Evolutionary conservation across 2,797 vertebrate species (phyloP).

Genomic region (Spheniscus humboldti): DNA sequence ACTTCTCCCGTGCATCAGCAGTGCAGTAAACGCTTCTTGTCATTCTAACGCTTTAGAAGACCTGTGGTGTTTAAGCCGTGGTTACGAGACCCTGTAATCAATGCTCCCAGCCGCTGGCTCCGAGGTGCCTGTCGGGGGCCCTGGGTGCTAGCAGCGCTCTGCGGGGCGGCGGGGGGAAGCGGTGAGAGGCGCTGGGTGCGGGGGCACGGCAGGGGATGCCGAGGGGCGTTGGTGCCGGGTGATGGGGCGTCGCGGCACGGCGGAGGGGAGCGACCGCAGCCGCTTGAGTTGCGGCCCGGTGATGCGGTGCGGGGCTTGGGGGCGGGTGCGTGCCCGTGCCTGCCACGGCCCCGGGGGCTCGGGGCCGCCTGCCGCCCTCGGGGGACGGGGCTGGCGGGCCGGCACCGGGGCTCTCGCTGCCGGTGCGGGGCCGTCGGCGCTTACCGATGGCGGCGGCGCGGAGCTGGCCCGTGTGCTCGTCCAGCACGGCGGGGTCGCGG

Average conservation of each 20-base stretch:
- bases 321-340: not conserved
- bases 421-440: not conserved
- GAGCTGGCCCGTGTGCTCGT: slow-evolving; percentile 89
- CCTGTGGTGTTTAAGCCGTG: too few relatives aligned
- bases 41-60: too few relatives aligned
- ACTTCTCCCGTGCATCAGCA: too few relatives aligned
- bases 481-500: slow-evolving; percentile 82
- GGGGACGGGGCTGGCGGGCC: not conserved
- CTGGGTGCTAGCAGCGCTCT: too few relatives aligned
- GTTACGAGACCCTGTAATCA: too few relatives aligned
- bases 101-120: too few relatives aligned
- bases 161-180: too few relatives aligned
- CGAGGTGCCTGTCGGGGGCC: not conserved
- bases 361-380: not conserved
- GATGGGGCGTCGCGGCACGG: not conserved
- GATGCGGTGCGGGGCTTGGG: not conserved
- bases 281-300: too few relatives aligned
- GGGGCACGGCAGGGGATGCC: too few relatives aligned
- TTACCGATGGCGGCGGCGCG: slow-evolving; percentile 84
- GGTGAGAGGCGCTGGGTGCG: too few relatives aligned
- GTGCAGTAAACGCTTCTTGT: too few relatives aligned
- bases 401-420: not conserved
- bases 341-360: not conserved
- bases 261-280: not conserved
- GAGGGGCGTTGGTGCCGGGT: not conserved